Percentiles rank a stretch among this genome's conserved stretches.
Evolutionary conservation across 2,888 invertebrate genomes (phyloP).

Genomic region (Andrena trimmerana): DNA sequence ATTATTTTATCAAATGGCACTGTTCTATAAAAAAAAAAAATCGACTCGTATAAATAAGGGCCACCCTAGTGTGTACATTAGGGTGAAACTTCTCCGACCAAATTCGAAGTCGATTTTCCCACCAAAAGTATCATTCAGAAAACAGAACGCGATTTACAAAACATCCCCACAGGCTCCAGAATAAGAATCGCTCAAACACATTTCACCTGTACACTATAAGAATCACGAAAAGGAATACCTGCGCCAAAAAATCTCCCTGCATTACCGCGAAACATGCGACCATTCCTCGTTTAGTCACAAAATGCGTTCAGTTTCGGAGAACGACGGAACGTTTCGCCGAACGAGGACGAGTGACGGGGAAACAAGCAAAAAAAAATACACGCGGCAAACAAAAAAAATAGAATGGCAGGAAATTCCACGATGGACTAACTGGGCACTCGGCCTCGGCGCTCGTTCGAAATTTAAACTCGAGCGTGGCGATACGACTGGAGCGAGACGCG

Average conservation of each 20-base stretch:
- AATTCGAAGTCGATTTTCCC: no score
- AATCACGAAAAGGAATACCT: not conserved
- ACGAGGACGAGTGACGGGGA: not conserved
- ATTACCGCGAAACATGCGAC: not conserved
- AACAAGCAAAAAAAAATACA: not conserved
- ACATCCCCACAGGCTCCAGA: no score
- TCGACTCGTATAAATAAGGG: no score
- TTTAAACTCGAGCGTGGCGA: constrained; percentile 27
- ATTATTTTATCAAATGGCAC: no score
- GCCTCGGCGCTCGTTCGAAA: constrained; percentile 24
- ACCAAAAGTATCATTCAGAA: not conserved
- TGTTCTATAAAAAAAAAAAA: no score
- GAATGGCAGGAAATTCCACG: constrained; percentile 19
- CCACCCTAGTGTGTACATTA: no score
- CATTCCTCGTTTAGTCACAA: not conserved
- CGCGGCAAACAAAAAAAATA: not conserved
- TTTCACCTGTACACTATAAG: no score
- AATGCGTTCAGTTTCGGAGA: not conserved
- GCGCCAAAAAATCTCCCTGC: not conserved
- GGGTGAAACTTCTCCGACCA: no score
- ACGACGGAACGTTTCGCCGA: constrained; percentile 1
- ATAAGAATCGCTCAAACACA: no score
- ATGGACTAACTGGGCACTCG: constrained; percentile 19
- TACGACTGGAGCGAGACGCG: constrained; percentile 9
- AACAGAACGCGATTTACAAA: not conserved